These are phyloP conservation scores for Smutsia gigantea DNA, from an alignment of 2,797 vertebrate genomes.

Conservation along the genomic window DNA sequence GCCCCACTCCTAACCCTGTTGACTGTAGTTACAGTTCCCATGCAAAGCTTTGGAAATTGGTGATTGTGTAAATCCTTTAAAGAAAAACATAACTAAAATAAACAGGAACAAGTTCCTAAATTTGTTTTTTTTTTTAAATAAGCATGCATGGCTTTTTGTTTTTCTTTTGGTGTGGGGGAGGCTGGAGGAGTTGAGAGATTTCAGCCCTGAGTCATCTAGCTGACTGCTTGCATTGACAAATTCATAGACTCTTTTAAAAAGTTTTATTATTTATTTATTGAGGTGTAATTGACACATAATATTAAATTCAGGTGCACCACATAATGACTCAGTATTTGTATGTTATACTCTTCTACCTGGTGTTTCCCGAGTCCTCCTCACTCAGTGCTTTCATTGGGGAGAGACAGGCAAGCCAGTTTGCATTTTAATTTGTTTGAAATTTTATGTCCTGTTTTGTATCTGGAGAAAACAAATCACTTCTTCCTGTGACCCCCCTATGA, in stretches of 20 bases:
- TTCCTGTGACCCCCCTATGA: neutral
- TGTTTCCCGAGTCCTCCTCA: neutral
- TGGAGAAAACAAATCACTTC: neutral
- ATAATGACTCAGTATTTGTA: neutral
- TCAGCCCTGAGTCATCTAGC: neutral
- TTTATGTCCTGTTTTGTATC: neutral
- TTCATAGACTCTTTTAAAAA: neutral
- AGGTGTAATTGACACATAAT: neutral
- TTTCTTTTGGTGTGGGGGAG: neutral
- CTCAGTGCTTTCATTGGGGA: neutral
- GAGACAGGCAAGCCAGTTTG: neutral
- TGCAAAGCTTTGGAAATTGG: neutral
- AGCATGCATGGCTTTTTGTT: neutral
- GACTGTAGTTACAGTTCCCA: neutral
- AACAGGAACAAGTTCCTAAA: neutral
- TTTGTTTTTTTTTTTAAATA: neutral
- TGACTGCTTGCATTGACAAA: neutral
- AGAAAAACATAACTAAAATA: neutral
- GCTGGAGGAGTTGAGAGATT: neutral
- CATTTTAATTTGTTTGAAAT: slow-evolving; percentile 6
- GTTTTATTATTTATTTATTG: neutral
- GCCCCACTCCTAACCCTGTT: neutral
- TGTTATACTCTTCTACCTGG: neutral
- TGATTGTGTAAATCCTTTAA: neutral
- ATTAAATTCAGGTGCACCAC: neutral